These are phyloP conservation scores for Teleogryllus oceanicus DNA, from an alignment of 2,888 invertebrate species.

Conservation along the genomic window DNA sequence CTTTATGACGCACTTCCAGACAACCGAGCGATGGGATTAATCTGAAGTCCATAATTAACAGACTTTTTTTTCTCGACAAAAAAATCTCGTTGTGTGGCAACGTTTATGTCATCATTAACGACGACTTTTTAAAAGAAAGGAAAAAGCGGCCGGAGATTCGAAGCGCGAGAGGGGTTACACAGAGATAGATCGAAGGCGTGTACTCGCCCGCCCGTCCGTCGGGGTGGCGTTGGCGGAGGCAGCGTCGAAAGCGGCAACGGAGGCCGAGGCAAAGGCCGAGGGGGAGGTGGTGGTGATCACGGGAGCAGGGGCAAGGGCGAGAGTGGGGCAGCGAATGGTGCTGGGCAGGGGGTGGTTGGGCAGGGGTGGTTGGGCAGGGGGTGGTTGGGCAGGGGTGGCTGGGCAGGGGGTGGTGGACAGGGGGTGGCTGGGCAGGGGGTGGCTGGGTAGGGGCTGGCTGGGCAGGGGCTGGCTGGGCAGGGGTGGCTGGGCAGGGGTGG, in stretches of 20 bases:
- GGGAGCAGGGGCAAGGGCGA: neutral
- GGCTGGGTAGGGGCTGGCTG: too few species aligned
- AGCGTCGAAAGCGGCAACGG: neutral
- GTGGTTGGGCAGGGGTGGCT: too few species aligned
- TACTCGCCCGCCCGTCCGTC: neutral
- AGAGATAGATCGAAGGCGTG: neutral
- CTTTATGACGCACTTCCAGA: neutral
- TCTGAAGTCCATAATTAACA: neutral
- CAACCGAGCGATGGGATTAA: neutral
- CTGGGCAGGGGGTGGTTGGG: too few species aligned
- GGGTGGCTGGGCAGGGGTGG: too few species aligned
- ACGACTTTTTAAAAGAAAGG: neutral
- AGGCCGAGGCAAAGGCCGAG: neutral
- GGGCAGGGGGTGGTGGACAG: too few species aligned
- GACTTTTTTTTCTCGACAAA: neutral
- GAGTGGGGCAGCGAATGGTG: neutral
- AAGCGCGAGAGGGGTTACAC: neutral
- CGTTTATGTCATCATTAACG: neutral
- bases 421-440: too few species aligned
- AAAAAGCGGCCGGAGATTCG: neutral
- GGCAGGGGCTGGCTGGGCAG: too few species aligned
- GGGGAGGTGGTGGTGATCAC: neutral
- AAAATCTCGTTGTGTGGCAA: neutral
- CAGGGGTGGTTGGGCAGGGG: too few species aligned
- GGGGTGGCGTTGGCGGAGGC: neutral